Conservation (phyloP, 2,113 vertebrate genomes). For the Burhinus oedicnemus region DNA sequence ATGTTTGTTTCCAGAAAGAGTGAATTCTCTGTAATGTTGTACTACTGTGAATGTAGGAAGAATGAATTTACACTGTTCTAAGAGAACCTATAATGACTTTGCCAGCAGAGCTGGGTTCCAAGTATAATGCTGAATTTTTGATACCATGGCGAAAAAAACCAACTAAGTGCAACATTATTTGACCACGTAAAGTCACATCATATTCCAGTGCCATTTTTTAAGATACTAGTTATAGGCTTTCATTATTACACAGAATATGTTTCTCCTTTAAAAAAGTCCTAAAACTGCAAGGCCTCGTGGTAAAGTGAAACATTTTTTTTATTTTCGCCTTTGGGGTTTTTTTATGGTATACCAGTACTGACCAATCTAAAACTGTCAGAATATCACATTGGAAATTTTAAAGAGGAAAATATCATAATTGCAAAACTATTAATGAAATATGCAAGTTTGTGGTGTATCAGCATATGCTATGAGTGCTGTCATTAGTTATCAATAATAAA, state of each 20-base stretch:
- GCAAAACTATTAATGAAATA: background rate
- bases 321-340: background rate
- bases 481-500: background rate
- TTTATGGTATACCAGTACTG: background rate
- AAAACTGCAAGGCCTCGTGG: background rate
- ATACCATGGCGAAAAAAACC: background rate
- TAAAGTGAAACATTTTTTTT: background rate
- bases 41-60: background rate
- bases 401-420: background rate
- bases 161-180: background rate
- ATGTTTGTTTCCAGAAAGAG: background rate
- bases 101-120: background rate
- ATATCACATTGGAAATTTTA: background rate
- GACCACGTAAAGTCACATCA: no score
- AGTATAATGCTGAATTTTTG: background rate
- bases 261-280: background rate
- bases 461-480: background rate
- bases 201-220: background rate
- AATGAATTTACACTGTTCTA: background rate
- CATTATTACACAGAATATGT: background rate
- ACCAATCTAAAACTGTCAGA: background rate
- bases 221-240: background rate
- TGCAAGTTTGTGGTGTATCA: background rate
- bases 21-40: background rate
- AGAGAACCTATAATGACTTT: background rate